Conservation (phyloP, 2,888 invertebrate genomes). For the Ophion ventricosus region DNA sequence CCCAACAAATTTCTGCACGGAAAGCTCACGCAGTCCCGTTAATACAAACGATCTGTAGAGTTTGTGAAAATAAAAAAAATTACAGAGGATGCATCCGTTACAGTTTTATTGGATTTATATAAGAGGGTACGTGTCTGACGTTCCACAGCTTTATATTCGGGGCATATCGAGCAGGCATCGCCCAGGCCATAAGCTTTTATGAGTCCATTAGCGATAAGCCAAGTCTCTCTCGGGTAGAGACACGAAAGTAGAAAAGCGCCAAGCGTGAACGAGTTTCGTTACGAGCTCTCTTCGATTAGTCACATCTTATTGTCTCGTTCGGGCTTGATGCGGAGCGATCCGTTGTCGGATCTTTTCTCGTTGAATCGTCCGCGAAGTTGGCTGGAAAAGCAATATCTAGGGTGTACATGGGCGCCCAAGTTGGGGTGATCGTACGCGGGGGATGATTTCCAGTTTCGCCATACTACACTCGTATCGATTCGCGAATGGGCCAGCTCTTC, state of each 20-base stretch:
- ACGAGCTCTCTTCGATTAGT: conserved; percentile 71
- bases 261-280: conserved; percentile 68
- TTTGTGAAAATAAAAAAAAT: background rate
- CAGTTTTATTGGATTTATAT: background rate
- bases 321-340: background rate
- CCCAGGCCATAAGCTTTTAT: conserved; percentile 65
- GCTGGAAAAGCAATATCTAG: background rate
- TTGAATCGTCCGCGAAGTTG: conserved; percentile 18
- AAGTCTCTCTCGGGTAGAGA: conserved; percentile 35
- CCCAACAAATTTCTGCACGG: background rate
- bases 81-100: background rate
- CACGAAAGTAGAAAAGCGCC: conserved; percentile 32
- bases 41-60: background rate
- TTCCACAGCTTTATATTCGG: conserved; percentile 15
- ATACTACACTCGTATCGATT: background rate
- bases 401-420: background rate
- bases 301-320: conserved; percentile 67
- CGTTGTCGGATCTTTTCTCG: conserved; percentile 54
- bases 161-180: conserved; percentile 62
- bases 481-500: background rate
- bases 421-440: background rate
- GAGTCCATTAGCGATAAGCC: conserved; percentile 66
- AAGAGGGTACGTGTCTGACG: background rate
- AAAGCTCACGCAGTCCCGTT: too few species aligned
- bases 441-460: background rate